Conservation (phyloP, 2,797 vertebrate genomes). For the Apogon hyalosoma region DNA sequence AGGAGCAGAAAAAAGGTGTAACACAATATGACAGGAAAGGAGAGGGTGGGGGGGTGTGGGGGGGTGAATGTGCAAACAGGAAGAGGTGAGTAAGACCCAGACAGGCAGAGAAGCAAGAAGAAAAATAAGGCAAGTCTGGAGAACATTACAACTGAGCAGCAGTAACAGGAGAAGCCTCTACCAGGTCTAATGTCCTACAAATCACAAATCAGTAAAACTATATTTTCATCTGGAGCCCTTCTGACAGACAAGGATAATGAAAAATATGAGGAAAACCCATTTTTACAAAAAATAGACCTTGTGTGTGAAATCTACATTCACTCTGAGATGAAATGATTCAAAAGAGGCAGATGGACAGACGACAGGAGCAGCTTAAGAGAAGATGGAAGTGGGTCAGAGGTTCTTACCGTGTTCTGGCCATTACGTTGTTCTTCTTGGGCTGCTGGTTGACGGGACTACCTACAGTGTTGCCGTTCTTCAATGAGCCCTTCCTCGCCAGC, state of each 20-base stretch:
- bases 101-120: slow-evolving; percentile 35
- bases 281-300: background rate
- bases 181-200: slow-evolving; percentile 42
- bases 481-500: slow-evolving; percentile 93
- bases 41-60: slow-evolving; percentile 3
- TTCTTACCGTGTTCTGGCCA: slow-evolving; percentile 96
- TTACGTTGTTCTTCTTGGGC: slow-evolving; percentile 98
- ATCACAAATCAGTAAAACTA: slow-evolving; percentile 37
- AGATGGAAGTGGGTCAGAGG: background rate
- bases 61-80: slow-evolving; percentile 26
- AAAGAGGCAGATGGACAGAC: no score
- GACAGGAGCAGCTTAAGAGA: background rate
- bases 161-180: slow-evolving; percentile 35
- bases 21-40: slow-evolving; percentile 14
- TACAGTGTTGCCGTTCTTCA: slow-evolving; percentile 91
- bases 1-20: slow-evolving; percentile 2
- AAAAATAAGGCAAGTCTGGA: slow-evolving; percentile 24
- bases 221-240: slow-evolving; percentile 8
- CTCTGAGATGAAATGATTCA: background rate
- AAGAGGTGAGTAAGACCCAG: slow-evolving; percentile 32
- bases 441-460: slow-evolving; percentile 98
- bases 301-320: background rate
- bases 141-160: slow-evolving; percentile 23
- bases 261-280: slow-evolving; percentile 6
- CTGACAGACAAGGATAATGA: slow-evolving; percentile 15